Percentiles rank a stretch among this genome's conserved stretches.
Evolutionary conservation across 2,113 vertebrate species (phyloP).

Genomic region (Cyanistes caeruleus): DNA sequence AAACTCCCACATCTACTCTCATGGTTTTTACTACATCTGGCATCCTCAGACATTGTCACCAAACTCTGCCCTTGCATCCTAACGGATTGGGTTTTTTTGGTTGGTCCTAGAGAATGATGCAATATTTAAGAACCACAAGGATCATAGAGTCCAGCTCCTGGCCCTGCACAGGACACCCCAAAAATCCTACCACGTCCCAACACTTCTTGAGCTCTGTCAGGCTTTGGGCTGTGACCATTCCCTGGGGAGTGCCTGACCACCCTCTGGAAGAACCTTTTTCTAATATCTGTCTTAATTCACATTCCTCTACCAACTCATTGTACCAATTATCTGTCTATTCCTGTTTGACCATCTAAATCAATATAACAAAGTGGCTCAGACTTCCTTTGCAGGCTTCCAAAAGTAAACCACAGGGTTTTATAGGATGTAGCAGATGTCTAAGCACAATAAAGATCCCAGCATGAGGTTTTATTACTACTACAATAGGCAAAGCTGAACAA

Average conservation of each 20-base stretch:
- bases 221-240: neutral
- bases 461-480: neutral
- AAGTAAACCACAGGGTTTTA: neutral
- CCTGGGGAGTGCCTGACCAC: neutral
- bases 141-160: accelerated
- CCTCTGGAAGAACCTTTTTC: neutral
- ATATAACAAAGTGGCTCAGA: neutral
- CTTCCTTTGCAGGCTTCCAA: neutral
- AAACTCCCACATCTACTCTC: neutral
- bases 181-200: neutral
- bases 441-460: neutral
- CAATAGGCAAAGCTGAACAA: neutral
- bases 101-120: neutral
- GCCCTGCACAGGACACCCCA: neutral
- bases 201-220: neutral
- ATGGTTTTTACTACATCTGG: neutral
- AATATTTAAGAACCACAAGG: neutral
- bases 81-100: neutral
- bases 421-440: neutral
- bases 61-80: neutral
- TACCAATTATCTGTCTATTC: neutral
- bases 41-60: neutral
- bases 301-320: neutral
- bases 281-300: neutral
- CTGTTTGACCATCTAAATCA: neutral